phyloP scores from a whole-genome alignment of 1,140 invertebrate genomes.

The Antheraea pernyi region DNA sequence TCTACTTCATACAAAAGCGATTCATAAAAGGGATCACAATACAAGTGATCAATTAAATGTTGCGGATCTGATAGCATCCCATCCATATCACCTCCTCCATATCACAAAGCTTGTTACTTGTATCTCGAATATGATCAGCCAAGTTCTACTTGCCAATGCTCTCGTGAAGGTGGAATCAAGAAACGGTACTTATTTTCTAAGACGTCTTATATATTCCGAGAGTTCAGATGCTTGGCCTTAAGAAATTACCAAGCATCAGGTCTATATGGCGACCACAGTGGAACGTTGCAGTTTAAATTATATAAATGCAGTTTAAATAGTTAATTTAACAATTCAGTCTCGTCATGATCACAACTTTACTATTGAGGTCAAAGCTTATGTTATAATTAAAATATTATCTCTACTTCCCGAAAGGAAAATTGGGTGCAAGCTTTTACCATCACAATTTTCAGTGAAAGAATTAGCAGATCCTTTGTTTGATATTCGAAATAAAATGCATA shows the following conservation, averaged over 20 bases:
- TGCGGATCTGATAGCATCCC: background rate
- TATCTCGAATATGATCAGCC: slow-evolving; percentile 20
- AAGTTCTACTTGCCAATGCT: slow-evolving; percentile 32
- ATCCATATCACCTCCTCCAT: background rate
- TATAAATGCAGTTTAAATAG: too few species aligned
- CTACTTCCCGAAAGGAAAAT: slow-evolving; percentile 20
- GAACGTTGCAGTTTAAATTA: slow-evolving; percentile 15
- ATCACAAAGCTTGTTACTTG: slow-evolving; percentile 10
- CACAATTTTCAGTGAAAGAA: slow-evolving; percentile 10
- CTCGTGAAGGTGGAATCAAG: slow-evolving; percentile 26
- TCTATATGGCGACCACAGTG: slow-evolving; percentile 15
- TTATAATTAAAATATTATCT: slow-evolving; percentile 23
- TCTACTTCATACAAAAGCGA: slow-evolving; percentile 20
- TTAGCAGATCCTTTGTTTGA: slow-evolving; percentile 17
- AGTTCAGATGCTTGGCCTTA: slow-evolving; percentile 28
- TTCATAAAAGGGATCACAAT: slow-evolving; percentile 5
- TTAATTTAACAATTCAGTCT: slow-evolving; percentile 25
- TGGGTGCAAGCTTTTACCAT: background rate
- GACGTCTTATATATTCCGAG: slow-evolving; percentile 25
- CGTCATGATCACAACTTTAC: slow-evolving; percentile 24
- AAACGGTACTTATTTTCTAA: slow-evolving; percentile 13
- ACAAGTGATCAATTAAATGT: too few species aligned
- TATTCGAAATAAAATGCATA: slow-evolving; percentile 20
- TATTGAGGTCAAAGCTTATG: slow-evolving; percentile 23
- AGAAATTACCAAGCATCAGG: slow-evolving; percentile 22